These are phyloP conservation scores for Onthophagus sagittarius DNA, from an alignment of 2,888 invertebrate genomes.

Conservation along the genomic window DNA sequence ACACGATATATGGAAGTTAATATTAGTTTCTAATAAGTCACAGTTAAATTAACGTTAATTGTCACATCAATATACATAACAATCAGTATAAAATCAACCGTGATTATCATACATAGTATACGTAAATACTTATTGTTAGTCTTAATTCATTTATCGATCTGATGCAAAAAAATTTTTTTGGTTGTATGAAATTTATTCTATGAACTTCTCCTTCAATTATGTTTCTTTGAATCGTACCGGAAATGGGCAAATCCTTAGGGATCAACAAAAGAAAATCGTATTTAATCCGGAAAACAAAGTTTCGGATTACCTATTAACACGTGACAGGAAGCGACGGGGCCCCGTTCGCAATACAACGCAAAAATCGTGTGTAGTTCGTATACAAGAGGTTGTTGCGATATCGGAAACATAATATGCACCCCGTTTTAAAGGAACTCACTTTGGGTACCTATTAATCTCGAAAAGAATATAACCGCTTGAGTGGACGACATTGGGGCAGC, in stretches of 20 bases:
- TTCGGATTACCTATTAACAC: slow-evolving; percentile 7
- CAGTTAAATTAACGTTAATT: too few relatives aligned
- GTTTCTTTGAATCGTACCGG: background rate
- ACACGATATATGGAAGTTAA: too few relatives aligned
- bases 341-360: background rate
- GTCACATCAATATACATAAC: too few relatives aligned
- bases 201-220: background rate
- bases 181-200: too few relatives aligned
- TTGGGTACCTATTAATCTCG: background rate
- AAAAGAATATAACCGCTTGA: slow-evolving; percentile 21
- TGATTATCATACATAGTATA: too few relatives aligned
- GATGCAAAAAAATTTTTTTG: too few relatives aligned
- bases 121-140: too few relatives aligned
- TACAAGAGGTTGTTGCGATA: background rate
- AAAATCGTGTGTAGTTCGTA: background rate
- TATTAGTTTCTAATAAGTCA: too few relatives aligned
- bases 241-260: background rate
- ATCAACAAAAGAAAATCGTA: background rate
- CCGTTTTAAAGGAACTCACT: background rate
- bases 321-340: slow-evolving; percentile 4
- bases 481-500: slow-evolving; percentile 21
- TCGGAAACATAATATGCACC: background rate
- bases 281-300: slow-evolving; percentile 8
- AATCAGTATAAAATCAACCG: too few relatives aligned
- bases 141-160: too few relatives aligned